Percentiles rank a stretch among this genome's conserved stretches.
These are phyloP conservation scores for Hirtodrosophila duncani DNA, from an alignment of 2,888 invertebrate genomes.

Conservation along the genomic window DNA sequence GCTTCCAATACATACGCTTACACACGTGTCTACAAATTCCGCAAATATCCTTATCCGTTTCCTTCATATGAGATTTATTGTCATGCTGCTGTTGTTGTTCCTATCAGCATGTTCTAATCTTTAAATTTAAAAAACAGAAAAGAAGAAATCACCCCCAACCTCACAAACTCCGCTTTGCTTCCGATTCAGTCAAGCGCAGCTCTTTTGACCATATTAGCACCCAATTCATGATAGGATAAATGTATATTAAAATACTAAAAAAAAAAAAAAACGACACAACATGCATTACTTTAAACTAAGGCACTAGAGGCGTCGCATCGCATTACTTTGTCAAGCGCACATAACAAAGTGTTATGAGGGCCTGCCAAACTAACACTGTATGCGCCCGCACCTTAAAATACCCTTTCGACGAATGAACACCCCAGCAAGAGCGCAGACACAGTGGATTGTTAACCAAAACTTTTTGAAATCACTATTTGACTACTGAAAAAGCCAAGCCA, in stretches of 20 bases:
- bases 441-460: too few species aligned
- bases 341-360: constrained; percentile 72
- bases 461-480: too few species aligned
- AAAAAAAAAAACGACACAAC: constrained; percentile 29
- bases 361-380: constrained; percentile 61
- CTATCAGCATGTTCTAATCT: constrained; percentile 62
- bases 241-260: constrained; percentile 16
- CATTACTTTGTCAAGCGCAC: constrained; percentile 72
- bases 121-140: constrained; percentile 48
- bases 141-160: constrained; percentile 15
- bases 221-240: constrained; percentile 42
- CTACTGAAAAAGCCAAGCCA: too few species aligned
- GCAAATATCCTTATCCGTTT: constrained; percentile 67
- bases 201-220: constrained; percentile 67
- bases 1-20: constrained; percentile 42
- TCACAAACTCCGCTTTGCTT: too few species aligned
- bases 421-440: constrained; percentile 16
- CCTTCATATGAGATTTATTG: constrained; percentile 64
- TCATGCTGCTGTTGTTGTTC: constrained; percentile 12
- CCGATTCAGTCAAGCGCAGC: too few species aligned
- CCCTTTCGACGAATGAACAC: constrained; percentile 38
- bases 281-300: constrained; percentile 69
- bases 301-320: constrained; percentile 58
- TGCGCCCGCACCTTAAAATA: constrained; percentile 39
- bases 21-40: constrained; percentile 70